Percentiles rank a stretch among this genome's conserved stretches.
These are phyloP conservation scores for Zoanthus sociatus DNA, from an alignment of 92 coral and sea anemone genomes.

Conservation along the genomic window DNA sequence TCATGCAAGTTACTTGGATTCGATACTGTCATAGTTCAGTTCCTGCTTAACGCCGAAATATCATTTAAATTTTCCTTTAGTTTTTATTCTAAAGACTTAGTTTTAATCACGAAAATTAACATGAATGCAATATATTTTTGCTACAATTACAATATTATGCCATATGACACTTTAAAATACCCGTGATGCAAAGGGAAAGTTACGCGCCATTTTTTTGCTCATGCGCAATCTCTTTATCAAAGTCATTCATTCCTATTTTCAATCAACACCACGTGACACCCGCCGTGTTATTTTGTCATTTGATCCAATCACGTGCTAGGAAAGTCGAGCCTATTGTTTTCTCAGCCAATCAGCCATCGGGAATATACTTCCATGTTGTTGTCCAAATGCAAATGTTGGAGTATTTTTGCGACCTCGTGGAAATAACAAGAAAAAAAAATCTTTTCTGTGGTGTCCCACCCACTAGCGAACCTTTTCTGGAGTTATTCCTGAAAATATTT, in stretches of 20 bases:
- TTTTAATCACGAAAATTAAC: constrained; percentile 53
- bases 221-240: constrained; percentile 75
- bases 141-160: constrained; percentile 22
- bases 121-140: constrained; percentile 31
- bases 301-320: constrained; percentile 72
- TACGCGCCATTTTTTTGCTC: constrained; percentile 91
- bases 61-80: constrained; percentile 14
- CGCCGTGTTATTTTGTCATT: constrained; percentile 54
- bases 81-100: constrained; percentile 45
- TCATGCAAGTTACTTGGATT: constrained; percentile 12
- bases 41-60: constrained; percentile 33
- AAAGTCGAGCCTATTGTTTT: constrained; percentile 68
- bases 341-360: constrained; percentile 74
- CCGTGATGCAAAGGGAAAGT: constrained; percentile 80
- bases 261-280: constrained; percentile 72
- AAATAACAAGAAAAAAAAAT: constrained; percentile 72
- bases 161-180: constrained; percentile 36
- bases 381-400: constrained; percentile 91
- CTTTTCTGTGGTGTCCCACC: constrained; percentile 90
- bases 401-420: constrained; percentile 97
- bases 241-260: constrained; percentile 81
- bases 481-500: constrained; percentile 10
- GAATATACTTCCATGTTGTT: constrained; percentile 83
- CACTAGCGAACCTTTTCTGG: constrained; percentile 62
- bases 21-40: not conserved